A percentile compares a stretch with the other conserved stretches of the same genome.
phyloP scores from a whole-genome alignment of 2,113 vertebrate species.

The Pimephales promelas region DNA sequence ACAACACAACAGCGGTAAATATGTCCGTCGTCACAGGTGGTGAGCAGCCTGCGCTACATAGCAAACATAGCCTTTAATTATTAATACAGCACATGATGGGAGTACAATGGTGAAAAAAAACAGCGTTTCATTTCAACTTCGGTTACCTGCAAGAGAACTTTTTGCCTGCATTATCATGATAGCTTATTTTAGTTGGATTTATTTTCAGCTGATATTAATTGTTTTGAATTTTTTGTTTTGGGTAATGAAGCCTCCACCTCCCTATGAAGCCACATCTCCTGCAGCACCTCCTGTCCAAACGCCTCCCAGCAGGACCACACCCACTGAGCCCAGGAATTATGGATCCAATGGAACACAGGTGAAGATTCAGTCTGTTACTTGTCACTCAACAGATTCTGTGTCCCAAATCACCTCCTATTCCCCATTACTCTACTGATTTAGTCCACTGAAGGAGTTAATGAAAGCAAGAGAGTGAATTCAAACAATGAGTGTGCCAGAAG shows the following conservation, averaged over 20 bases:
- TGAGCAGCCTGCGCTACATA: background rate
- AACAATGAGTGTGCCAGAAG: no score
- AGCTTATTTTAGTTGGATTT: background rate
- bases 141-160: background rate
- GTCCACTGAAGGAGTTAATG: no score
- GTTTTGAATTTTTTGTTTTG: background rate
- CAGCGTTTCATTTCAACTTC: background rate
- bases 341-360: conserved; percentile 91
- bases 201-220: background rate
- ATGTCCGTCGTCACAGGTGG: background rate
- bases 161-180: background rate
- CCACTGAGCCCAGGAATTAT: conserved; percentile 88
- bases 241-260: conserved; percentile 74
- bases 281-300: conserved; percentile 64
- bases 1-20: conserved; percentile 37
- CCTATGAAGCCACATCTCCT: conserved; percentile 74
- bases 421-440: no score
- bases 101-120: background rate
- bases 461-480: no score
- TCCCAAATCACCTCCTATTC: no score
- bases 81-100: background rate
- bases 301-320: conserved; percentile 78
- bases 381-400: no score
- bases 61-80: background rate
- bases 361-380: background rate